Conservation (phyloP, 2,113 vertebrate genomes). For the Vicugna pacos region DNA sequence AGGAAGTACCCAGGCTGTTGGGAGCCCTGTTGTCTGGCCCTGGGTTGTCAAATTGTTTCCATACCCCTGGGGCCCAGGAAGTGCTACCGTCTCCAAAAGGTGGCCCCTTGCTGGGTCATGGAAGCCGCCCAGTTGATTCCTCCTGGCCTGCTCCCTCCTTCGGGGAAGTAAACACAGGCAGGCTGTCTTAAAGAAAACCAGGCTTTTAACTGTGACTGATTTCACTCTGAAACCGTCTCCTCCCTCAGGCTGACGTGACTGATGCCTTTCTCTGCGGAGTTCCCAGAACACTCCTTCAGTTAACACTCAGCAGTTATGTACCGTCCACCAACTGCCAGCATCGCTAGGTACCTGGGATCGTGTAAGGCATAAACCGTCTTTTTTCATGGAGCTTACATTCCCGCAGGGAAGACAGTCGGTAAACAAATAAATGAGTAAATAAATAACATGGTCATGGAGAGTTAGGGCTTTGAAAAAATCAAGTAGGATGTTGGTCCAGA, state of each 20-base stretch:
- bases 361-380: neutral
- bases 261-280: neutral
- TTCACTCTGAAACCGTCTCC: neutral
- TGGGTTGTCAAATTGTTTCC: neutral
- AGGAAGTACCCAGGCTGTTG: neutral
- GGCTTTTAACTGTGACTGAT: neutral
- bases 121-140: neutral
- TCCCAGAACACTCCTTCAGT: neutral
- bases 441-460: neutral
- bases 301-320: fast-evolving
- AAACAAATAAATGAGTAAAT: neutral
- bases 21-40: neutral
- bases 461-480: neutral
- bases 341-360: neutral
- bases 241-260: neutral
- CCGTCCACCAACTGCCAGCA: neutral
- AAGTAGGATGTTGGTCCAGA: neutral
- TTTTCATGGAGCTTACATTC: neutral
- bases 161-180: neutral
- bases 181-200: neutral
- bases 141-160: neutral
- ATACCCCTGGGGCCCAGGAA: neutral
- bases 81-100: neutral
- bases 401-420: neutral
- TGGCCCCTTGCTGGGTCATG: neutral